Conservation (phyloP, 2,888 invertebrate genomes). For the Mechanitis messenoides region DNA sequence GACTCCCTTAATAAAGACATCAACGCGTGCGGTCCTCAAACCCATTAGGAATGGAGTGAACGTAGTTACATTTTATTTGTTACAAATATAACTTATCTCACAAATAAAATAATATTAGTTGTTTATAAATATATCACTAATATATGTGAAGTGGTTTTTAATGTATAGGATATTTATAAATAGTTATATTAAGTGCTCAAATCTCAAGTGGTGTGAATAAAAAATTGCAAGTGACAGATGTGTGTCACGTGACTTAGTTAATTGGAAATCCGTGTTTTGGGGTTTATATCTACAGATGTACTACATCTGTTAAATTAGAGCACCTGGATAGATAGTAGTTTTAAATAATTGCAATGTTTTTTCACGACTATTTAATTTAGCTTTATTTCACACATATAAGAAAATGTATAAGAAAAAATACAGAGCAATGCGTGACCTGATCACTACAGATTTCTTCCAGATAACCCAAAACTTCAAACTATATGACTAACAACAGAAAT, state of each 20-base stretch:
- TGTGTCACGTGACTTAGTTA: slow-evolving; percentile 44
- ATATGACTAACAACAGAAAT: too few species aligned
- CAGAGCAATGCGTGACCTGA: too few species aligned
- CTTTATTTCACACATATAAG: too few species aligned
- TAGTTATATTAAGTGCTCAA: not conserved
- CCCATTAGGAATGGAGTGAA: not conserved
- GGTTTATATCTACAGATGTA: slow-evolving; percentile 27
- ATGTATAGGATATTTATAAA: too few species aligned
- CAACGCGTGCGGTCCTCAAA: slow-evolving; percentile 54
- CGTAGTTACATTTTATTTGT: too few species aligned
- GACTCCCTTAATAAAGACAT: slow-evolving; percentile 55
- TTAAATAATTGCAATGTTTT: not conserved
- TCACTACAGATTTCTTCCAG: too few species aligned
- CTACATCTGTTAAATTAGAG: slow-evolving; percentile 8
- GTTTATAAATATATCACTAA: not conserved
- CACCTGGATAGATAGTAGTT: slow-evolving; percentile 7
- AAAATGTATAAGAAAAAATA: too few species aligned
- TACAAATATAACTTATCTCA: too few species aligned
- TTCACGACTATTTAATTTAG: not conserved
- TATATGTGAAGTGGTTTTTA: not conserved
- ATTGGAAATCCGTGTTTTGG: slow-evolving; percentile 52
- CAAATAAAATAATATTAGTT: too few species aligned
- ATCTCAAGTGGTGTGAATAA: slow-evolving; percentile 21
- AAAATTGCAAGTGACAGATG: slow-evolving; percentile 42
- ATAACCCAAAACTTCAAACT: too few species aligned